Conservation (phyloP, 2,888 invertebrate genomes). For the Diarsia brunnea region DNA sequence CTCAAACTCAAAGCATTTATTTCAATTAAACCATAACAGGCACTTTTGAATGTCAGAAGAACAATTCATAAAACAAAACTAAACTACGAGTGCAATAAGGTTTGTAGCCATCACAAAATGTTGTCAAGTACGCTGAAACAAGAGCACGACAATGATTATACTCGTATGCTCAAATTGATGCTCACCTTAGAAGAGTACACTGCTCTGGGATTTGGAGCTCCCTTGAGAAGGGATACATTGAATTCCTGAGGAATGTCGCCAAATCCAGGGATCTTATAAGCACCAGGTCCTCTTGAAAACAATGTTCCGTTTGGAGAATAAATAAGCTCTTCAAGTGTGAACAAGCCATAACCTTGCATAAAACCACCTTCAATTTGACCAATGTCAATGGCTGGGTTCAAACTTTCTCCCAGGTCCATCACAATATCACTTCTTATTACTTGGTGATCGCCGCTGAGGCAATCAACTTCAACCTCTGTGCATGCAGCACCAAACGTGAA, state of each 20-base stretch:
- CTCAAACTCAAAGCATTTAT: too few relatives aligned
- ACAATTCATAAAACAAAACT: too few relatives aligned
- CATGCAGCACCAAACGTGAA: constrained; percentile 96
- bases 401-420: constrained; percentile 98
- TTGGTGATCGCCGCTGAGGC: constrained; percentile 98
- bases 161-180: neutral
- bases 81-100: too few relatives aligned
- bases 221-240: constrained; percentile 97
- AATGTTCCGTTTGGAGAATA: constrained; percentile 96
- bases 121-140: neutral
- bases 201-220: constrained; percentile 97
- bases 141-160: neutral
- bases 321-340: constrained; percentile 96
- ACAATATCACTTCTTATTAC: constrained; percentile 97
- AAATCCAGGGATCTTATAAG: constrained; percentile 98
- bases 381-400: constrained; percentile 99
- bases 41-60: too few relatives aligned
- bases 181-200: constrained; percentile 98
- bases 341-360: constrained; percentile 98
- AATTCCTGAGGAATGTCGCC: constrained; percentile 97
- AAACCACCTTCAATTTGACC: constrained; percentile 99
- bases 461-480: constrained; percentile 98
- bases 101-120: neutral
- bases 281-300: constrained; percentile 97
- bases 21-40: too few relatives aligned